phyloP scores from a whole-genome alignment of 1,140 invertebrate species.

The Choristoneura fumiferana region DNA sequence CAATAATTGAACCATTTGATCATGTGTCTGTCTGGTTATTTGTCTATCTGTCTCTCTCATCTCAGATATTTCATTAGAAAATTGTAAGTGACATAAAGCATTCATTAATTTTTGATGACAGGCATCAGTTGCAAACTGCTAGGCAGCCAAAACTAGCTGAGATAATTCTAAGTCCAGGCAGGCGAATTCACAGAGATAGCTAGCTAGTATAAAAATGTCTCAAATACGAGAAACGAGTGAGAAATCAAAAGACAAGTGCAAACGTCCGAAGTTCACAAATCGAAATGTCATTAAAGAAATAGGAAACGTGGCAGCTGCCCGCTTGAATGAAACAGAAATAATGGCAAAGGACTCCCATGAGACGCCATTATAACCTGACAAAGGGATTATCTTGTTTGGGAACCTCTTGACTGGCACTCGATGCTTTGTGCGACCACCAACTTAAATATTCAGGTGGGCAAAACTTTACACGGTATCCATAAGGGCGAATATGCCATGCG shows the following conservation, averaged over 20 bases:
- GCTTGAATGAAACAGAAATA: conserved; percentile 66
- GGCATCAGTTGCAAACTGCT: too few species aligned
- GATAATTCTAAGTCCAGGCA: too few species aligned
- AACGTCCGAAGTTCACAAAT: conserved; percentile 39
- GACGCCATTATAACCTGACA: conserved; percentile 75
- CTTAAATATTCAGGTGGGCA: conserved; percentile 16
- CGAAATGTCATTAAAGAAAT: conserved; percentile 65
- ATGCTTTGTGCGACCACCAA: conserved; percentile 46
- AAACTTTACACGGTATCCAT: neutral
- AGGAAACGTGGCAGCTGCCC: conserved; percentile 68
- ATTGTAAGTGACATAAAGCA: too few species aligned
- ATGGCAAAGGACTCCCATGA: conserved; percentile 61
- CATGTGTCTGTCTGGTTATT: too few species aligned
- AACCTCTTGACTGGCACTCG: conserved; percentile 72
- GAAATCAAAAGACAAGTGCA: conserved; percentile 14
- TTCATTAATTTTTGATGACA: too few species aligned
- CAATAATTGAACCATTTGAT: too few species aligned
- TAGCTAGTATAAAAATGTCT: too few species aligned
- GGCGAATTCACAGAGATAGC: too few species aligned
- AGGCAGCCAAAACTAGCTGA: too few species aligned
- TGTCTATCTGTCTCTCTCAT: too few species aligned
- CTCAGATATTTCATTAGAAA: too few species aligned
- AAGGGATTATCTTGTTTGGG: conserved; percentile 78
- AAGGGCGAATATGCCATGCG: conserved; percentile 4
- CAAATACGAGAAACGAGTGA: too few species aligned